Percentiles rank a stretch among this genome's conserved stretches.
phyloP scores from a whole-genome alignment of 1,140 invertebrate species.

The Drosophila watanabei region DNA sequence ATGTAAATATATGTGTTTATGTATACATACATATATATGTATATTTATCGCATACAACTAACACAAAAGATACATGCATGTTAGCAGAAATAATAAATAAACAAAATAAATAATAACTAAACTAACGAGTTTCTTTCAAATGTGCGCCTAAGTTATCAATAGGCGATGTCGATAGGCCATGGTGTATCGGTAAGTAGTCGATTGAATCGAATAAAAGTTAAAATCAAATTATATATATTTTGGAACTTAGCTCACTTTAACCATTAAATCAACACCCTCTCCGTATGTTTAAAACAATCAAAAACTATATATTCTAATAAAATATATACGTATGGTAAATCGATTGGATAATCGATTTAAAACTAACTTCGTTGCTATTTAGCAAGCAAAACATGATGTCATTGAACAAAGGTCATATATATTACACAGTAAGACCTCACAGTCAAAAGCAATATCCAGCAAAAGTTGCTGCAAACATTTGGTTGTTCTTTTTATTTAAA shows the following conservation, averaged over 20 bases:
- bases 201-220: background rate
- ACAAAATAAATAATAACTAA: conserved; percentile 63
- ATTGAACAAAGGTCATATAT: background rate
- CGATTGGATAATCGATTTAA: background rate
- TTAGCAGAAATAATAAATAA: conserved; percentile 73
- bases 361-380: background rate
- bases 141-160: background rate
- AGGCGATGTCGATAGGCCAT: background rate
- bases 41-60: conserved; percentile 59
- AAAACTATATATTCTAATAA: background rate
- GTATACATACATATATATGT: conserved; percentile 58
- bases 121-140: background rate
- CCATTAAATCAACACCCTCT: background rate
- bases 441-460: background rate
- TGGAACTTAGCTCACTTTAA: background rate
- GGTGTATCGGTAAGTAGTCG: background rate
- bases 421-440: background rate
- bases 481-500: conserved; percentile 3
- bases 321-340: background rate
- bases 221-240: background rate
- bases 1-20: conserved; percentile 55
- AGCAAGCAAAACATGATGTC: background rate
- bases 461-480: background rate
- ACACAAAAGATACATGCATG: conserved; percentile 73
- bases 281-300: background rate